Evolutionary conservation across 1,140 invertebrate genomes (phyloP).

Genomic region (Dinothrombium tinctorium): DNA sequence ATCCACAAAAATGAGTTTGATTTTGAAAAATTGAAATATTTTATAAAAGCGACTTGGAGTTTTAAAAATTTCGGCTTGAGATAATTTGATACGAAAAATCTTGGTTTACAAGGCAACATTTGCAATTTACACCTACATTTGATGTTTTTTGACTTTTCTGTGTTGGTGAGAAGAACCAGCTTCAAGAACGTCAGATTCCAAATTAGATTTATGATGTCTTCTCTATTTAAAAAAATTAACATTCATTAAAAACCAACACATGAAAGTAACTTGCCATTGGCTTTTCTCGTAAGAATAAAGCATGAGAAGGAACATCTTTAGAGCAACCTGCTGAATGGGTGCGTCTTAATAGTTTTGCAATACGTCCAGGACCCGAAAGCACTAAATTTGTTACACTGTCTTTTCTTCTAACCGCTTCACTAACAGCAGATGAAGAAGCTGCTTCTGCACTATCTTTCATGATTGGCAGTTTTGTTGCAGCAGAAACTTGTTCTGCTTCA

Average conservation of each 20-base stretch:
- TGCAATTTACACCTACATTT: no score
- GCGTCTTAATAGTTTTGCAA: conserved; percentile 19
- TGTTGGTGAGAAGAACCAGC: no score
- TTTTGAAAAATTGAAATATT: no score
- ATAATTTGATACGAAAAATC: no score
- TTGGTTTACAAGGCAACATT: no score
- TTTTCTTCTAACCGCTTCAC: conserved; percentile 7
- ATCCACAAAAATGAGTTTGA: no score
- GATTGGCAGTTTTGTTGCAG: conserved; percentile 7
- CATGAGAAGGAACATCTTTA: conserved; percentile 22
- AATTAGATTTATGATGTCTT: not conserved
- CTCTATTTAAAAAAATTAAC: no score
- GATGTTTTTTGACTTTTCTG: no score
- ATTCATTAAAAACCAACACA: not conserved
- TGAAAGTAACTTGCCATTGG: conserved; percentile 13
- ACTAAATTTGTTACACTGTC: conserved; percentile 8
- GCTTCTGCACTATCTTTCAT: conserved; percentile 4
- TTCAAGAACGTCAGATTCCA: no score
- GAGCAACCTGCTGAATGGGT: conserved; percentile 23
- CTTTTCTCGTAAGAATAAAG: conserved; percentile 19
- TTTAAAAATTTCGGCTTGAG: no score
- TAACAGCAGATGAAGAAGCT: conserved; percentile 2
- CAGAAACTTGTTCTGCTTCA: conserved; percentile 1
- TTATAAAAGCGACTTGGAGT: no score
- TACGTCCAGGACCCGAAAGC: conserved; percentile 15